These are phyloP conservation scores for Caenorhabditis virilis DNA, from an alignment of 2,888 invertebrate species.

Conservation along the genomic window DNA sequence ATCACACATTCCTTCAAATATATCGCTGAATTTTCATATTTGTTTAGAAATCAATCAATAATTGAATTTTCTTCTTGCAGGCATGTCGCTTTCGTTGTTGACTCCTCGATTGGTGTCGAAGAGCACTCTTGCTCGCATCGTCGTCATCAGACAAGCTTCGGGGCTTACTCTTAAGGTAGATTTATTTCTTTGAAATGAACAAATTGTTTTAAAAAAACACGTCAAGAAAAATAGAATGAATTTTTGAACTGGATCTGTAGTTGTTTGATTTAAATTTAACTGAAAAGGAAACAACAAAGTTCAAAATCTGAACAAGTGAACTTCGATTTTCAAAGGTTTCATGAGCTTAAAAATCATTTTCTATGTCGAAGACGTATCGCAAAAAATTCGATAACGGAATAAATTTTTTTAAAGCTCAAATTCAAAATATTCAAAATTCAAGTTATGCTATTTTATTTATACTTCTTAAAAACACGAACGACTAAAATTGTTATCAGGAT, in stretches of 20 bases:
- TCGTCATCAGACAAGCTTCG: slow-evolving; percentile 43
- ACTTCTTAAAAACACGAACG: too few relatives aligned
- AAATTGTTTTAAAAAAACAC: neutral
- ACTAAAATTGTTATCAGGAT: too few relatives aligned
- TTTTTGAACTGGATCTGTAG: neutral
- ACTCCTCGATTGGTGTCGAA: slow-evolving; percentile 56
- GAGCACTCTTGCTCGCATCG: slow-evolving; percentile 39
- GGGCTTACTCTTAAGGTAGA: slow-evolving; percentile 25
- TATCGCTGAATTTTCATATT: too few relatives aligned
- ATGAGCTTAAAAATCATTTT: neutral
- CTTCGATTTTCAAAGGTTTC: neutral
- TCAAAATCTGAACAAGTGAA: neutral
- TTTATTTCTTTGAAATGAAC: neutral
- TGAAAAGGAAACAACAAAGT: neutral
- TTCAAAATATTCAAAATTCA: neutral
- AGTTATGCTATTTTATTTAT: neutral
- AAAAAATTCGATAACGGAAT: too few relatives aligned
- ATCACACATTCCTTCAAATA: too few relatives aligned
- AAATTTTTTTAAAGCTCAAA: neutral
- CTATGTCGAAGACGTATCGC: neutral
- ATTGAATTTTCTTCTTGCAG: too few relatives aligned
- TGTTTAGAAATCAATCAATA: too few relatives aligned
- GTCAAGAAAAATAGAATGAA: neutral
- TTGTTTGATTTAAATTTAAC: neutral
- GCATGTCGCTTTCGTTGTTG: slow-evolving; percentile 59